phyloP scores from a whole-genome alignment of 2,797 vertebrate species.

The Pteronotus mesoamericanus region DNA sequence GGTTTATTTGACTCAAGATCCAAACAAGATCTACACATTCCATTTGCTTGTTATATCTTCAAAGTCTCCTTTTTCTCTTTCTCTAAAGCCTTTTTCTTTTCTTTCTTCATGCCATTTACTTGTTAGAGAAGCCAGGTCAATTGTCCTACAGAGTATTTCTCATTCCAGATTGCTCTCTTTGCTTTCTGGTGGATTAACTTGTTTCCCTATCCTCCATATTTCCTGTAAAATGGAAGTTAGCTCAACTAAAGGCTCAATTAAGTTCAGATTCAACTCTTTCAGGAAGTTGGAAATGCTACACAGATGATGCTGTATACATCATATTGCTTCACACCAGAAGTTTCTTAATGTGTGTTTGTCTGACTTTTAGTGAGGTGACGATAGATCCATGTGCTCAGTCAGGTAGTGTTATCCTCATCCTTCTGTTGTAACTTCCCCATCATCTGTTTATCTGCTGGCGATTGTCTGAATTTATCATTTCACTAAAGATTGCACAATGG shows the following conservation, averaged over 20 bases:
- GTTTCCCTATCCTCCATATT: neutral
- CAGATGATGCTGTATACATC: neutral
- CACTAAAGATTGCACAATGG: neutral
- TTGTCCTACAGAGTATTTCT: neutral
- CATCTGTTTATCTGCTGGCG: neutral
- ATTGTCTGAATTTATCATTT: neutral
- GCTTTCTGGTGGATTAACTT: neutral
- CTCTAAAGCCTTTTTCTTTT: neutral
- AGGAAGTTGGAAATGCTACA: neutral
- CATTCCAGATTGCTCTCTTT: neutral
- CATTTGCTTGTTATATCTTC: neutral
- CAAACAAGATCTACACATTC: neutral
- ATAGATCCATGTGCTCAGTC: neutral
- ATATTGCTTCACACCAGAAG: neutral
- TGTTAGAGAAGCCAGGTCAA: neutral
- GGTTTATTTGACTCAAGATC: constrained; percentile 4
- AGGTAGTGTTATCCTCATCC: neutral
- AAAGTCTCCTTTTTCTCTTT: neutral
- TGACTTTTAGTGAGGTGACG: neutral
- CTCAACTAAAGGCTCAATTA: neutral
- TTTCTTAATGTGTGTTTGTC: neutral
- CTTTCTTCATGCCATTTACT: neutral
- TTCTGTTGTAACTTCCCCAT: neutral
- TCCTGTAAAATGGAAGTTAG: neutral
- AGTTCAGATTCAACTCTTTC: neutral